These are phyloP conservation scores for Sander lucioperca DNA, from an alignment of 2,113 vertebrate genomes.

Conservation along the genomic window DNA sequence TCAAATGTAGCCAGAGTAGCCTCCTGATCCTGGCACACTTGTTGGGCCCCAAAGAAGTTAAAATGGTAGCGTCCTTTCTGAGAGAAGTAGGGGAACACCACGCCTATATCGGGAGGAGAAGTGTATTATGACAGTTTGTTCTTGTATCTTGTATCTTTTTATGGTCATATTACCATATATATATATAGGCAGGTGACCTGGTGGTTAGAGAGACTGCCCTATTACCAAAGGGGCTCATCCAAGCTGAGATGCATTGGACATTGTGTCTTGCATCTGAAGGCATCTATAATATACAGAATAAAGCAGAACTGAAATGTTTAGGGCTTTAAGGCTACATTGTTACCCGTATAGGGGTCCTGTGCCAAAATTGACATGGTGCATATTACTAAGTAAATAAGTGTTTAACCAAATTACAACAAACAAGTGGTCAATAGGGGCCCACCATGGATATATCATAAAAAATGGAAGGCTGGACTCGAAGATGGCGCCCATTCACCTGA, in stretches of 20 bases:
- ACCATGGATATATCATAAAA: not conserved
- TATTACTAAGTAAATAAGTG: not conserved
- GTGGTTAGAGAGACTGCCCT: not conserved
- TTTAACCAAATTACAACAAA: too few relatives aligned
- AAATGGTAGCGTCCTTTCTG: slow-evolving; percentile 88
- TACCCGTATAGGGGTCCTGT: not conserved
- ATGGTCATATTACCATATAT: not conserved
- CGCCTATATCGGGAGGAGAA: slow-evolving; percentile 78
- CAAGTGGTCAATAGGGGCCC: not conserved
- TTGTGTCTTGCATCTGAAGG: not conserved
- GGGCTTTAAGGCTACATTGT: not conserved
- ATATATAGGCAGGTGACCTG: not conserved
- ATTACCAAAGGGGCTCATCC: not conserved
- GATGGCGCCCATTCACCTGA: not conserved
- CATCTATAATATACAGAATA: not conserved
- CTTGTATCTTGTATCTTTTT: too few relatives aligned
- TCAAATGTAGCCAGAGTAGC: slow-evolving; percentile 90
- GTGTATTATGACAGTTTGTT: not conserved
- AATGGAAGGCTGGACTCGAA: not conserved
- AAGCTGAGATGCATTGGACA: not conserved
- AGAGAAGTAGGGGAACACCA: slow-evolving; percentile 94
- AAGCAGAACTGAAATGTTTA: not conserved
- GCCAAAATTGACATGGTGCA: not conserved
- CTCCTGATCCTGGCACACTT: slow-evolving; percentile 87
- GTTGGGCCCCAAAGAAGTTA: slow-evolving; percentile 88